Evolutionary conservation across 2,888 invertebrate genomes (phyloP).

Genomic region (Isotomurus palustris): DNA sequence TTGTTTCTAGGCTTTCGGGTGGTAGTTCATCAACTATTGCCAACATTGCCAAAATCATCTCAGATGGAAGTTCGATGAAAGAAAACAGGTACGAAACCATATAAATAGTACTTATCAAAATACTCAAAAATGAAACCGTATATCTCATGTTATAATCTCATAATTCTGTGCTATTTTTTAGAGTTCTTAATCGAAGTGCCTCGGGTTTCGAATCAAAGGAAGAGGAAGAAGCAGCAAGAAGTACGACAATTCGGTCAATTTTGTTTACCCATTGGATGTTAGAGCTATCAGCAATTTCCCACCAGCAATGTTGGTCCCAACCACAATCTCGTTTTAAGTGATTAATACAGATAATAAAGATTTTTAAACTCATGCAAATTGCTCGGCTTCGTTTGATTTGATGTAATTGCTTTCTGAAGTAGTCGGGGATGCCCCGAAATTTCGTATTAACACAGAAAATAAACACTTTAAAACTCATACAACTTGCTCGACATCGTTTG

Average conservation of each 20-base stretch:
- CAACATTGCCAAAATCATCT: not conserved
- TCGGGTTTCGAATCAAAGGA: conserved; percentile 20
- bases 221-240: conserved; percentile 21
- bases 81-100: not conserved
- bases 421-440: too few species aligned
- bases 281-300: conserved; percentile 44
- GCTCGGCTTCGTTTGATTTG: too few species aligned
- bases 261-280: conserved; percentile 44
- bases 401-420: too few species aligned
- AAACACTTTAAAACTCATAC: too few species aligned
- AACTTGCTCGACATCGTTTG: too few species aligned
- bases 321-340: too few species aligned
- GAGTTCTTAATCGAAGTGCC: conserved; percentile 18
- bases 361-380: too few species aligned
- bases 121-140: not conserved
- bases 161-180: not conserved
- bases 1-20: not conserved
- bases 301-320: conserved; percentile 37
- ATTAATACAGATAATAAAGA: too few species aligned
- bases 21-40: not conserved
- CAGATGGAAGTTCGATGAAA: not conserved
- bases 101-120: not conserved
- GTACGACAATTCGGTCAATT: conserved; percentile 36
- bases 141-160: not conserved
- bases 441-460: too few species aligned